Percentiles rank a stretch among this genome's conserved stretches.
These are phyloP conservation scores for Aplochiton taeniatus DNA, from an alignment of 2,797 vertebrate genomes.

Conservation along the genomic window DNA sequence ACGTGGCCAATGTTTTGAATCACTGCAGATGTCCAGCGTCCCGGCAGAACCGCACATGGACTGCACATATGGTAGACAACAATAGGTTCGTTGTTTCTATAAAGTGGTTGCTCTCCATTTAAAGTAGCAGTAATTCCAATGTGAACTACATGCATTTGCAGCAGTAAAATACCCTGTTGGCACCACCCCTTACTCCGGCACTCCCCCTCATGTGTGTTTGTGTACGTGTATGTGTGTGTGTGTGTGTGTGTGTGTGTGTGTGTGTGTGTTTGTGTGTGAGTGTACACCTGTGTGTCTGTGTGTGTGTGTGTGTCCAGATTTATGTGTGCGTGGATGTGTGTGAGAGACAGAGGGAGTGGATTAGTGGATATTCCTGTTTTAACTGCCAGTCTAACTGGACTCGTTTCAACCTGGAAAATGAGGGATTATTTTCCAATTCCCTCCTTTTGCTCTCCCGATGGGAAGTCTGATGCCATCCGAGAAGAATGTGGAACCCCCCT, in stretches of 20 bases:
- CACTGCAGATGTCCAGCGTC: neutral
- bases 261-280: slow-evolving; percentile 3
- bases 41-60: too few species aligned
- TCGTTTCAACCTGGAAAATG: slow-evolving; percentile 65
- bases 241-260: slow-evolving; percentile 9
- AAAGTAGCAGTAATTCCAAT: neutral
- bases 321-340: neutral
- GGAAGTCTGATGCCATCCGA: slow-evolving; percentile 74
- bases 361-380: neutral
- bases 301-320: neutral
- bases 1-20: too few species aligned
- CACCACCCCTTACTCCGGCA: neutral
- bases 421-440: slow-evolving; percentile 68
- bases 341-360: neutral
- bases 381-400: slow-evolving; percentile 27
- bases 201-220: neutral
- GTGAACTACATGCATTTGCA: neutral
- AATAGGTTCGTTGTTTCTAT: neutral
- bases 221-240: neutral
- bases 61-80: slow-evolving; percentile 1
- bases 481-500: slow-evolving; percentile 72
- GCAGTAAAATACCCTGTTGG: neutral
- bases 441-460: slow-evolving; percentile 52
- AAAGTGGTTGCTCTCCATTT: neutral
- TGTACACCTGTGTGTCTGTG: neutral